Evolutionary conservation across 2,888 invertebrate species (phyloP).

Genomic region (Lobophora halterata): DNA sequence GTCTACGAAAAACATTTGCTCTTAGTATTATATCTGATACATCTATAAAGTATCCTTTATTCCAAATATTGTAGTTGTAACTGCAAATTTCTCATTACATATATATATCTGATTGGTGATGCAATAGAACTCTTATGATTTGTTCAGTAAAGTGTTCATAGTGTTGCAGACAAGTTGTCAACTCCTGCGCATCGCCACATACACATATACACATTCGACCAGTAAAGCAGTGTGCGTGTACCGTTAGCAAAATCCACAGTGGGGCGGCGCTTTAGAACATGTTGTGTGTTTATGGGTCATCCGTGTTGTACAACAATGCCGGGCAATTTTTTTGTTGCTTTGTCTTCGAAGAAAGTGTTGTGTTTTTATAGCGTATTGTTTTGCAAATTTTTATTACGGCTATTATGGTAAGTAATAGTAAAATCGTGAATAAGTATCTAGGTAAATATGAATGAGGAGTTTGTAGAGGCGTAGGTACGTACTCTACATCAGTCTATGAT

Average conservation of each 20-base stretch:
- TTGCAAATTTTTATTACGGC: constrained; percentile 9
- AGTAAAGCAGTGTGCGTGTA: constrained; percentile 56
- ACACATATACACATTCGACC: constrained; percentile 40
- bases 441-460: too few species aligned
- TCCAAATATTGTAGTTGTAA: too few species aligned
- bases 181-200: constrained; percentile 50
- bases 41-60: too few species aligned
- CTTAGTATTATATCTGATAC: too few species aligned
- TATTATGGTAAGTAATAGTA: constrained; percentile 10
- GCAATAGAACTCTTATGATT: too few species aligned
- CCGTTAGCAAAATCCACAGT: constrained; percentile 58
- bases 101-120: too few species aligned
- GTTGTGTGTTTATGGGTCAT: constrained; percentile 49
- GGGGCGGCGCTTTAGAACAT: constrained; percentile 14
- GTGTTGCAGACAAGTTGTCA: constrained; percentile 35
- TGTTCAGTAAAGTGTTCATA: not conserved
- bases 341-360: constrained; percentile 22
- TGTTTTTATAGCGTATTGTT: constrained; percentile 1
- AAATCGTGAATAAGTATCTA: not conserved
- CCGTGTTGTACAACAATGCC: constrained; percentile 16
- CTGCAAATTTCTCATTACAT: too few species aligned
- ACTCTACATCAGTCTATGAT: too few species aligned
- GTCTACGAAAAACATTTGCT: too few species aligned
- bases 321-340: constrained; percentile 25
- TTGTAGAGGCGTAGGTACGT: too few species aligned